Base-by-base conservation (phyloP, 2,888 invertebrate species). In the Gastracanthus pulcherrimus region DNA sequence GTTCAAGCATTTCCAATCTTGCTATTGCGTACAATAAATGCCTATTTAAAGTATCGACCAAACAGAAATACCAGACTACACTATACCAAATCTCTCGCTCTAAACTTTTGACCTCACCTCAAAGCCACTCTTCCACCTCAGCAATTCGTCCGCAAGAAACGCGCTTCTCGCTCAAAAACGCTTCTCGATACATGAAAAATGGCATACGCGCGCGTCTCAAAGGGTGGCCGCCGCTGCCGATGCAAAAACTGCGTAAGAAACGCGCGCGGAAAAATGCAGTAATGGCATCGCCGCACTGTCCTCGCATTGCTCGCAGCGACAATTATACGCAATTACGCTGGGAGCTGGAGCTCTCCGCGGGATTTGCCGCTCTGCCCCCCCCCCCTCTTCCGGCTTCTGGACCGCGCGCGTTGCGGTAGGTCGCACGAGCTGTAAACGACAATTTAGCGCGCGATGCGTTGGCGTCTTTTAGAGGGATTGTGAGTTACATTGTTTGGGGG, bases 281-380 rank as follows among this genome's bases (percentile, higher is more conserved):
- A 91, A 91, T 91, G 91, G 90, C 87, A 58, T n/a, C 62, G 55
- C 41, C 19, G 55, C 29, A 88, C 89, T 89, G 90, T 90, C 90
- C 89, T 90, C 91, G 91, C 91, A 91, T 91, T 91, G 88, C 91
- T 91, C 83, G 82, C n/a, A 55, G 3, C 87, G 89, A 91, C 91
- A 91, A 91, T 91, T 91, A 91, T 91, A 90, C 90, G 90, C 91
- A 90, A 91, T 91, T 91, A 91, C 87, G 86, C 11, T 23, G 23
- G 11, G 29, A 86, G 31, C 62, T 19, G 6, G n/a, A 7, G 34
- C 36, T 88, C 88, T 86, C 85, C 85, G 60, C 85, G 86, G 81
- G 72, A 55, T 69, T 62, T n/a, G n/a, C n/a, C n/a, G n/a, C n/a
- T n/a, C n/a, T n/a, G n/a, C n/a, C n/a, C n/a, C n/a, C n/a, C n/a